These are phyloP conservation scores for Anseranas semipalmata DNA, from an alignment of 2,113 vertebrate genomes.

Conservation along the genomic window DNA sequence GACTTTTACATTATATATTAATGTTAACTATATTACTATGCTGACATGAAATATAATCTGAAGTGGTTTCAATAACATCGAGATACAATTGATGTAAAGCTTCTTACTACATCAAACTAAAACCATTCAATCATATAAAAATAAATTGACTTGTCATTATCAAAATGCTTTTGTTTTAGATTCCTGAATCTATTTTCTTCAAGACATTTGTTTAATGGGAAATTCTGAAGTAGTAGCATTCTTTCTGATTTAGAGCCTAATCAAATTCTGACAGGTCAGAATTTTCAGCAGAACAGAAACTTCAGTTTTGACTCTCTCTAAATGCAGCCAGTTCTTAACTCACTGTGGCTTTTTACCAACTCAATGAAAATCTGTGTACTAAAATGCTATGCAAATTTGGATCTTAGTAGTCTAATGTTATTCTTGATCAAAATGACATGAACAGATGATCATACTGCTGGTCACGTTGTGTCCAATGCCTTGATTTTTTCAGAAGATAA, in stretches of 20 bases:
- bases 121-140: not conserved
- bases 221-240: not conserved
- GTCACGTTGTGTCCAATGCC: not conserved
- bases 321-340: not conserved
- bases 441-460: not conserved
- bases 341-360: not conserved
- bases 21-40: not conserved
- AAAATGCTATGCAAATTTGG: not conserved
- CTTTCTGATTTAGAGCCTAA: not conserved
- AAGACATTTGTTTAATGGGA: not conserved
- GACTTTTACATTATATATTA: not conserved
- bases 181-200: not conserved
- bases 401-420: not conserved
- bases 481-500: conserved; percentile 4
- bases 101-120: not conserved
- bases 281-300: conserved; percentile 18
- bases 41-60: not conserved
- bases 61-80: not conserved
- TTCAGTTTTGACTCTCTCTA: not conserved
- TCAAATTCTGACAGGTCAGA: not conserved
- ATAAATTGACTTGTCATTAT: not conserved
- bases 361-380: not conserved
- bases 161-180: not conserved
- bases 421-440: not conserved
- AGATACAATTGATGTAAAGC: not conserved